phyloP scores from a whole-genome alignment of 2,113 vertebrate genomes.

The Scartelaos histophorus region DNA sequence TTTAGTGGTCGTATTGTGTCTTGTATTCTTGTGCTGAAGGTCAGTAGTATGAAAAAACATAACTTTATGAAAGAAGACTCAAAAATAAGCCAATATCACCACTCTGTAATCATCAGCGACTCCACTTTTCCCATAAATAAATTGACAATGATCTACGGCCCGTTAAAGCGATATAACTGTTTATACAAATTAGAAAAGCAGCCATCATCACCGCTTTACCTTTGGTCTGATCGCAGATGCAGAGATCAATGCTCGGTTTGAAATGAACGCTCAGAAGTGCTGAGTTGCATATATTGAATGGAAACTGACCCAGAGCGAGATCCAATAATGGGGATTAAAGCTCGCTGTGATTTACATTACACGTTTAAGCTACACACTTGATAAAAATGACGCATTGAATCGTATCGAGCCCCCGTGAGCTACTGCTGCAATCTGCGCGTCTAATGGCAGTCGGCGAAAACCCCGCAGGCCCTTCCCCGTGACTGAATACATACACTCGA shows the following conservation, averaged over 20 bases:
- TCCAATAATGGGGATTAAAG: slow-evolving; percentile 42
- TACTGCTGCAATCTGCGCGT: slow-evolving; percentile 60
- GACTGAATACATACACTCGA: slow-evolving; percentile 25
- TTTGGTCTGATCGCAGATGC: not conserved
- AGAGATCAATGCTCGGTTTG: not conserved
- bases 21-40: not conserved
- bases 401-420: slow-evolving; percentile 55
- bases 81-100: not conserved
- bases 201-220: not conserved
- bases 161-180: not conserved
- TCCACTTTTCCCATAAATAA: not conserved
- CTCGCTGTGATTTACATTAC: slow-evolving; percentile 58
- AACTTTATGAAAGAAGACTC: not conserved
- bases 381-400: slow-evolving; percentile 60
- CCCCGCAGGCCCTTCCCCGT: slow-evolving; percentile 42
- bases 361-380: slow-evolving; percentile 41
- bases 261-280: not conserved
- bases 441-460: slow-evolving; percentile 61
- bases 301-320: slow-evolving; percentile 19
- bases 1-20: too few species aligned
- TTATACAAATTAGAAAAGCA: not conserved
- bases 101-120: not conserved
- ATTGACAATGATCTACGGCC: not conserved
- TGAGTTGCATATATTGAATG: slow-evolving; percentile 26
- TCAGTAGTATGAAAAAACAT: too few species aligned